Base-by-base conservation (phyloP, 2,113 vertebrate species). In the Forbesichthys agassizii region DNA sequence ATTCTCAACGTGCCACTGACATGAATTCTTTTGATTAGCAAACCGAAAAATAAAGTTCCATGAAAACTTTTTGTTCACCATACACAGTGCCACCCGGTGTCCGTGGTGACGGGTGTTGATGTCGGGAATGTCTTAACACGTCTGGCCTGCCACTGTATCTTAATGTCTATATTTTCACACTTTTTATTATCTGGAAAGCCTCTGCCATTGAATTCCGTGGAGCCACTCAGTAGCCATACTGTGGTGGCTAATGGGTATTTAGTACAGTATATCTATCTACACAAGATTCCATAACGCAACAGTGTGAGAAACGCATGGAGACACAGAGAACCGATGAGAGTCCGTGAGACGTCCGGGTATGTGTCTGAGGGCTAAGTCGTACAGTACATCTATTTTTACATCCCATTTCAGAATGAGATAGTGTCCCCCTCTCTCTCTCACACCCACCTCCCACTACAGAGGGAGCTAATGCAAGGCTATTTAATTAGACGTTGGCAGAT, bases 401-500 rank as follows among this genome's bases (percentile, higher is more conserved):
- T 91, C 82, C 86, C 86, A 91, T 90, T 90, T 91, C 75, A 88
- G 85, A 85, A 91, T 89, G 86, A 89, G 87, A 91, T 85, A 83
- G 77, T 78, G 79, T 80, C 80, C 89, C 84, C 81, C 85, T 83
- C 90, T 88, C 85, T 83, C 85, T 85, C 87, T 16, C 75, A 33
- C 46, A 49, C 20, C 46, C 20, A 11, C 66, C 58, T 66, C 77
- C 70, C 54, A n/a, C 84, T 62, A 62, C 77, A 71, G 66, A 84
- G 86, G 85, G 89, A 70, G 77, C 81, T 91, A 91, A 91, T 88
- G 88, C 85, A 80, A 84, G 79, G 80, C 89, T 92, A 93, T 92
- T 91, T 91, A 91, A 93, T 92, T 92, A 91, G 87, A 91, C 69
- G 66, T 80, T 83, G 89, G 88, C 86, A 86, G 90, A 88, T 91